Base-by-base conservation (phyloP, 2,113 vertebrate species). In the Ariopsis seemanni region DNA sequence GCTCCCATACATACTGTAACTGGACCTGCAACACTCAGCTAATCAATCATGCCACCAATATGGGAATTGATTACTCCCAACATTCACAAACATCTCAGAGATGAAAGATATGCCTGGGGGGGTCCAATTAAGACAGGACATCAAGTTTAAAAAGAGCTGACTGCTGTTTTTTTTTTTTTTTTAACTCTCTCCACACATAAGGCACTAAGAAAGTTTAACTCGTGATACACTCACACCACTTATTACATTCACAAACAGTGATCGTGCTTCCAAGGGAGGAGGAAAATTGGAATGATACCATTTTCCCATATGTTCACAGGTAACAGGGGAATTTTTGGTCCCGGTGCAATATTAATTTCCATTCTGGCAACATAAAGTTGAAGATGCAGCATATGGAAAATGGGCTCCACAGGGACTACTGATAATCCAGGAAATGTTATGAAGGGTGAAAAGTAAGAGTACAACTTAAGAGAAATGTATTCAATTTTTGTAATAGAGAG, bases 181-280 rank as follows among this genome's bases (percentile, higher is more conserved):
- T 30, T 42, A 42, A 72, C 2, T 1, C 42, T 48, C 18, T 74
- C 22, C 42, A 74, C 7, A 15, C 67, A 90, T 91, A 75, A 89
- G 89, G 83, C 89, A 89, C 84, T 91, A 89, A 89, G 80, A 91
- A 83, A 91, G 91, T 88, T 92, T 91, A 92, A 91, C 89, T 92
- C 90, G 83, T 90, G 83, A 91, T 89, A 62, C 17, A 52, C 87
- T 89, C 83, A 82, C 83, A 82, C 89, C 85, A 42, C 89, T 89
- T 91, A 94, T 90, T 93, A 93, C 87, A 92, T 92, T 91, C 89
- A 93, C 91, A 89, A 87, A 84, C 83, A 89, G 89, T 81, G 79
- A 89, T 75, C 89, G 90, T 87, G 67, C 75, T 89, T 57, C 90
- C 87, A 89, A 85, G 84, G 80, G 89, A 83, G 71, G 78, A 89